Evolutionary conservation across 2,888 invertebrate genomes (phyloP), one percentile per base, ranked within the genome.

Genomic region (Drosophila multiciliata): DNA sequence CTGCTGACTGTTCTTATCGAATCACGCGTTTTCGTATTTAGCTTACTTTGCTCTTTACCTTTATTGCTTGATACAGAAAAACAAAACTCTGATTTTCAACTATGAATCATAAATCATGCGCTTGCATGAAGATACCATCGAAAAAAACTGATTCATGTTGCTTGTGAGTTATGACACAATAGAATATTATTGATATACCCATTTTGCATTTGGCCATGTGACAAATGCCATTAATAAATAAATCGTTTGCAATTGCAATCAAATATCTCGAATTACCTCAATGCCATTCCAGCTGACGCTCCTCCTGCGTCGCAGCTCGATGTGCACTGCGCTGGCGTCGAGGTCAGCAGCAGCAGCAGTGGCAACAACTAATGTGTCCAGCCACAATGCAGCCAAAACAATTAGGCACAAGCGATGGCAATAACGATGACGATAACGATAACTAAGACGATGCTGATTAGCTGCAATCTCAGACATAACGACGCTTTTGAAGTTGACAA

Each of bases 291-390:
- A 78, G 53, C 86, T 85, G 63, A 93, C 82, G 83, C 90, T 91
- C 68, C 90, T 90, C 77, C 91, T 91, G 83, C 91, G 91, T 66
- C 91, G 91, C 82, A 93, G 85, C 83, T 90, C 91, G 61, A 93
- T 91, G 76, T 89, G 91, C 60, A 92, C 71, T 23, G 73, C 74
- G 45, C 68, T 53, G 32, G 23, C 64, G 55, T 42, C 17, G 33
- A 8, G 42, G 26, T 53, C 6, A 52, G 6, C 68, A 35, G 29
- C 68, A 35, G 29, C 64, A 17, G 40, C 57, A 40, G 49, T 45
- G 48, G 67, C 70, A 73, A 62, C 69, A 64, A 59, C 40, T 70
- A 67, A 59, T 75, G 59, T 62, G 33, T 67, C 72, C 81, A 78
- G 75, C 58, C 75, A 76, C 54, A 84, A 74, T 65, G 82, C 72